Conservation (phyloP, 2,113 vertebrate species). For the Notiomystis cincta region DNA sequence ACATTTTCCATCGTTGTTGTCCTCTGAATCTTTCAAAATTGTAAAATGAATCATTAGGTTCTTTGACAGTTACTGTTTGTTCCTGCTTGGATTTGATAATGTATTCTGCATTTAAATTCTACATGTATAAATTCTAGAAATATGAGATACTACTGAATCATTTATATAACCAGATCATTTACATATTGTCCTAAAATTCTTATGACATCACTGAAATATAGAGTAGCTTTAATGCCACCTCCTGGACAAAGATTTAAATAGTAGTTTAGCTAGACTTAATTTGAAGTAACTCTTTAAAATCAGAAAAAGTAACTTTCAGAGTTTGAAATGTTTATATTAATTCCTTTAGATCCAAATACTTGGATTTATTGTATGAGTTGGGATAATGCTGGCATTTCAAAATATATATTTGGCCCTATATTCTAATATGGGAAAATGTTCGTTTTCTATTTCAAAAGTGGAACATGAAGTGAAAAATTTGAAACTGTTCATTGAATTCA, state of each 20-base stretch:
- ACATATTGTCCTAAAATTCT: background rate
- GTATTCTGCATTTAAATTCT: background rate
- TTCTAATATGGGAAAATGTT: background rate
- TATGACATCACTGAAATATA: background rate
- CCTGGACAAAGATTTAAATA: slow-evolving; percentile 23
- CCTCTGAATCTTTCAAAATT: background rate
- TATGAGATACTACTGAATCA: background rate
- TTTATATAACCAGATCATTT: background rate
- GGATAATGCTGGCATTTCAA: background rate
- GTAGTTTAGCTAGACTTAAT: background rate
- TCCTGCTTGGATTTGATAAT: background rate
- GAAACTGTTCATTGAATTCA: background rate
- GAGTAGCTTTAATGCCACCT: slow-evolving; percentile 53
- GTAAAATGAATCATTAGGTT: background rate
- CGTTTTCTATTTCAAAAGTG: background rate
- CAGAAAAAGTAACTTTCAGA: background rate
- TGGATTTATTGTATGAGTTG: background rate
- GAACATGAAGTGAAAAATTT: background rate
- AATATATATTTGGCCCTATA: background rate
- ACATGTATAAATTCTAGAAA: background rate
- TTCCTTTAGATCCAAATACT: background rate
- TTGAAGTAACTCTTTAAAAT: background rate
- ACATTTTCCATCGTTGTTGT: background rate
- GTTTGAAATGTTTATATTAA: background rate
- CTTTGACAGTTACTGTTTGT: background rate